Evolutionary conservation across 2,797 vertebrate species (phyloP), one percentile per base, ranked within the genome.

Genomic region (Sebastiscus albofasciatus): DNA sequence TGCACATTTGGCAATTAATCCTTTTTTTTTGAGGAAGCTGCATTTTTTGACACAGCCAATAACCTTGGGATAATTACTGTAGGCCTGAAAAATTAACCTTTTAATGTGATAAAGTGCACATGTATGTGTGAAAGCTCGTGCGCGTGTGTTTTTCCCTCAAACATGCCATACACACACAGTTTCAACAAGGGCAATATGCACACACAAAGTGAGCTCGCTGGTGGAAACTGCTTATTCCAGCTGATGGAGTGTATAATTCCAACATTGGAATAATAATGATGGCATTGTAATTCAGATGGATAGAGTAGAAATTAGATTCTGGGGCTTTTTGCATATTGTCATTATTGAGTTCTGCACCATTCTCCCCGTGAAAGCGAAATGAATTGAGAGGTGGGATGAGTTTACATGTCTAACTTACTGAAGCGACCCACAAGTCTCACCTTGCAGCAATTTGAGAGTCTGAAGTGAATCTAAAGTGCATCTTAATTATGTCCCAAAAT

Each of bases 211-310:
- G 67, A 74, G 79, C 83, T 81, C 55, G 18, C 85, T 62, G 4
- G 83, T 77, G 79, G 84, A 91, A 93, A 92, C 80, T 86, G 92
- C 91, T 92, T 92, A 93, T 94, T 92, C 90, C 86, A 86, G 81
- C 79, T 90, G 93, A 94, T 89, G 88, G 90, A 93, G 90, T 92
- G 88, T 90, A 92, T 93, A 92, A 94, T 93, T 92, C 89, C 91
- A 77, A 73, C 88, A 89, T 72, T 88, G 90, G 93, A 95, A 95
- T 94, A 91, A 90, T 93, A 95, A 95, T 93, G 90, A 93, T 75
- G 75, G 84, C 82, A 92, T 94, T 90, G 89, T 94, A 93, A 94
- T 95, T 93, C 93, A 93, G 89, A 94, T 85, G 87, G 92, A 94
- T 91, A 80, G 90, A 90, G 83, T 8, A 87, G 78, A 91, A 94